These are phyloP conservation scores for Andrena marginata DNA, from an alignment of 2,888 invertebrate genomes.

Conservation along the genomic window DNA sequence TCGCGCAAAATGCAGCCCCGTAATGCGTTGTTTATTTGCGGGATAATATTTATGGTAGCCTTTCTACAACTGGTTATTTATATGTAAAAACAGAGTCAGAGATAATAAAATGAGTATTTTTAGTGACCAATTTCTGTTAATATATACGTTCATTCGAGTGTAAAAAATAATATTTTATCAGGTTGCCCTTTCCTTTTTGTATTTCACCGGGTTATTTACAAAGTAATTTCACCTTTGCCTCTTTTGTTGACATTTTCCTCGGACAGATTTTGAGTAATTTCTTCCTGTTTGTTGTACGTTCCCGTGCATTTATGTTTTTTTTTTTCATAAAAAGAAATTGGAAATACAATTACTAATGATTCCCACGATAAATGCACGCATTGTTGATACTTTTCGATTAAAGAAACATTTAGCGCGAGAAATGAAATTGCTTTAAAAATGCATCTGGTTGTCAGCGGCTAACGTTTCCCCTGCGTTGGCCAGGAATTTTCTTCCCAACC, in stretches of 20 bases:
- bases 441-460: not conserved
- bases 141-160: not conserved
- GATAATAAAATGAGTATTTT: not conserved
- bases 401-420: not conserved
- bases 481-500: not conserved
- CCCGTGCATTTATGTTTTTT: too few relatives aligned
- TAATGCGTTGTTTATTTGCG: not conserved
- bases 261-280: not conserved
- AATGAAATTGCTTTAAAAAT: not conserved
- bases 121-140: not conserved
- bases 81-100: not conserved
- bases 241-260: not conserved
- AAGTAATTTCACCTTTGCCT: not conserved
- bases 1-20: not conserved
- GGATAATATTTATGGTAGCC: too few relatives aligned
- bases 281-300: too few relatives aligned
- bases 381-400: not conserved
- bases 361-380: too few relatives aligned
- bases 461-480: not conserved
- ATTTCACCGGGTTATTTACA: not conserved
- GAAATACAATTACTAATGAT: too few relatives aligned
- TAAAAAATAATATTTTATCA: not conserved
- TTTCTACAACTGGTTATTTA: not conserved
- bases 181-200: not conserved
- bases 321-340: too few relatives aligned